Percentiles rank a stretch among this genome's conserved stretches.
Conservation (phyloP, 2,113 vertebrate genomes). For the Entosphenus tridentatus region DNA sequence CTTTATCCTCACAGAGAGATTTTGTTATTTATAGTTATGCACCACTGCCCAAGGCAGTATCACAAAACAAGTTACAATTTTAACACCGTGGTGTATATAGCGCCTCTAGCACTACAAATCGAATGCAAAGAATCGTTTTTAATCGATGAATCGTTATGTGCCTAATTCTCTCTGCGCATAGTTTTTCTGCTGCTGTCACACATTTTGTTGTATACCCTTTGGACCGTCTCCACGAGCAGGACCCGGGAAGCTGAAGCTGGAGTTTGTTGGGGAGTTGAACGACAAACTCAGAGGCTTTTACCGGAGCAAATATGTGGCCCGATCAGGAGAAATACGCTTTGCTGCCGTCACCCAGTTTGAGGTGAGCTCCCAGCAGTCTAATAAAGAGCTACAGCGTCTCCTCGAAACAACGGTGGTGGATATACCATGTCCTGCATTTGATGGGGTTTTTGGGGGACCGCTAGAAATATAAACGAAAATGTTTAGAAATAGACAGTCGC, state of each 20-base stretch:
- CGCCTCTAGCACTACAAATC: background rate
- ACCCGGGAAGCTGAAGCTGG: background rate
- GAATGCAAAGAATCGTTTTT: background rate
- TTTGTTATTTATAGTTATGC: background rate
- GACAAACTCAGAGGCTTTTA: constrained; percentile 3
- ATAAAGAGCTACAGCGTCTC: too few species aligned
- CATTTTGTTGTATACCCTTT: constrained; percentile 3
- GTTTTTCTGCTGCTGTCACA: background rate
- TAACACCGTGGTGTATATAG: background rate
- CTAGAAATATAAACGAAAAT: background rate
- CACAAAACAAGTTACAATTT: background rate
- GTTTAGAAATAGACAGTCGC: background rate
- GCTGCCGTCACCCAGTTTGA: constrained; percentile 5
- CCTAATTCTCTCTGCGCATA: background rate
- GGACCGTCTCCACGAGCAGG: background rate
- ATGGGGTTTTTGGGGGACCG: background rate
- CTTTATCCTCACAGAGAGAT: background rate
- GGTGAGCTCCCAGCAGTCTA: background rate
- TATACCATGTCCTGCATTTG: background rate
- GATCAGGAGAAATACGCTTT: background rate
- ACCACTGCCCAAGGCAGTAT: background rate
- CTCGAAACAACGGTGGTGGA: background rate
- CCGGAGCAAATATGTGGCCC: constrained; percentile 4
- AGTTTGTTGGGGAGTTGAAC: constrained; percentile 3
- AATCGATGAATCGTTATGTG: background rate